Evolutionary conservation across 2,797 vertebrate genomes (phyloP), one percentile per base, ranked within the genome.

Genomic region (Eulemur coronatus): DNA sequence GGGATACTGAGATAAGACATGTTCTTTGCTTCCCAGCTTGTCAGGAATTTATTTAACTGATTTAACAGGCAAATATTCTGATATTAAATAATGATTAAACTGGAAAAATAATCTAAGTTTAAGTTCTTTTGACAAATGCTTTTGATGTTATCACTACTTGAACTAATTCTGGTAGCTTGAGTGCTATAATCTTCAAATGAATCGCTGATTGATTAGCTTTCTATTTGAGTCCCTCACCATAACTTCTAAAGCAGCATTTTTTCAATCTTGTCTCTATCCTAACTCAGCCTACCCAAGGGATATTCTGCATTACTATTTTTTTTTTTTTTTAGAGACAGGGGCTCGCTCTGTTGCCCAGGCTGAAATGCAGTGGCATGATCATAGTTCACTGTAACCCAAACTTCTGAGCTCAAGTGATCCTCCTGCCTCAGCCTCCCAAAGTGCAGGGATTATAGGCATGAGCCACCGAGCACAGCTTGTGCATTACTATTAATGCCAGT

Each of bases 11-110:
- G 43, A 89, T 76, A 72, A 92, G 67, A 78, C 38, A 57, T 48
- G 2, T 50, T 82, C 15, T 84, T 91, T 89, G n/a, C 61, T 57
- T 67, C 80, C 6, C 70, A 43, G 30, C 28, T 38, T 93, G 80
- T 76, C 3, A 9, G 46, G 12, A 89, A 86, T 81, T 95, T 89
- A 94, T 90, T 85, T 93, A 93, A 89, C 12, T 57, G 22, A 73
- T 90, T 57, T 81, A 94, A 61, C 30, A 84, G 75, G 12, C 7
- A 93, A 82, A 79, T 52, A 78, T 73, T 48, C 67, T 50, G 26
- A 43, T 81, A 65, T 89, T 86, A 86, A 93, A 55, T 86, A 91
- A 94, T 69, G 18, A 63, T 41, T 84, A 88, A 72, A 70, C 7
- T 38, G 50, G 20, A 12, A 86, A 94, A 93, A 65, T 78, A 82